Conservation (phyloP, 2,113 vertebrate species). For the Xenus cinereus region DNA sequence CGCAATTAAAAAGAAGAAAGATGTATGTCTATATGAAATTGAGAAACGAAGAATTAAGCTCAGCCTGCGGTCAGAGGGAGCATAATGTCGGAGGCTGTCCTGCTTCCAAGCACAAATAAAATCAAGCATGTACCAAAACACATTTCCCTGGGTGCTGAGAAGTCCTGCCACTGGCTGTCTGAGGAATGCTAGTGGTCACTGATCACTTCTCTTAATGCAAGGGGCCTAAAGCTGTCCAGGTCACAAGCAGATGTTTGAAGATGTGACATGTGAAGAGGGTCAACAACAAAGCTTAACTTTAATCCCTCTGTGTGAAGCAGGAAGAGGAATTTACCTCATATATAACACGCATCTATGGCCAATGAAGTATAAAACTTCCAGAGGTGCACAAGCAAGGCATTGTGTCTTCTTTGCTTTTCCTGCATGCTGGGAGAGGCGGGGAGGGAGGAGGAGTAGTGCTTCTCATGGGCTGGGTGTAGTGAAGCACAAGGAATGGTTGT, state of each 20-base stretch:
- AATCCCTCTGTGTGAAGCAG: constrained; percentile 34
- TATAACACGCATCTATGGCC: not conserved
- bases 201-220: not conserved
- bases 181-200: not conserved
- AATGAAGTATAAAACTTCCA: constrained; percentile 26
- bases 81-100: not conserved
- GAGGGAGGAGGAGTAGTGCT: not conserved
- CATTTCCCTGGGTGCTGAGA: accelerated
- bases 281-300: constrained; percentile 13
- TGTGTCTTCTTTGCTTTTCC: not conserved
- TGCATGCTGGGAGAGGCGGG: not conserved
- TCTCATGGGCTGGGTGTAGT: not conserved
- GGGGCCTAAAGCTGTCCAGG: not conserved
- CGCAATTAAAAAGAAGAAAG: not conserved
- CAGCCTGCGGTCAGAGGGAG: not conserved
- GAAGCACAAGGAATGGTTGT: not conserved
- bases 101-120: not conserved
- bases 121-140: not conserved
- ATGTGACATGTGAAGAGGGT: not conserved
- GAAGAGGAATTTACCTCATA: constrained; percentile 7
- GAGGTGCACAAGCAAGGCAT: not conserved
- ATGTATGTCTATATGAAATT: not conserved
- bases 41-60: not conserved
- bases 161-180: not conserved
- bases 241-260: constrained; percentile 29